A percentile compares a stretch with the other conserved stretches of the same genome.
These are phyloP conservation scores for Lagorchestes hirsutus DNA, from an alignment of 2,797 vertebrate genomes.

Conservation along the genomic window DNA sequence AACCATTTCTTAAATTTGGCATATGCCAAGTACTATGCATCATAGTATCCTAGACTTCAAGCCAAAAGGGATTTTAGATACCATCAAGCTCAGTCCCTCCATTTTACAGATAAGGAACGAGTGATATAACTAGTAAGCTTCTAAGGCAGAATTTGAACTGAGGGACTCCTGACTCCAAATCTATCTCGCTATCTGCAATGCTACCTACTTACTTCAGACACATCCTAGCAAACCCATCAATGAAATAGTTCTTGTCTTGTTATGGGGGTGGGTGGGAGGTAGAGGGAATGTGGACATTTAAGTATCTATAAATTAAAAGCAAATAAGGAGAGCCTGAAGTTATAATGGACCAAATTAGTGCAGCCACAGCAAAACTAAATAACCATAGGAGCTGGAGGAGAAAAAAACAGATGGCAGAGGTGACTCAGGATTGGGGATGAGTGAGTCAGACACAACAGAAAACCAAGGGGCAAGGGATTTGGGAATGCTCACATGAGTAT, in stretches of 20 bases:
- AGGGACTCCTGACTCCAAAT: background rate
- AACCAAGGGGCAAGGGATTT: background rate
- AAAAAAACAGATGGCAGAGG: background rate
- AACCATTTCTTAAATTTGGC: background rate
- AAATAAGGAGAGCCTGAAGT: background rate
- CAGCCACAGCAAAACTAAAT: background rate
- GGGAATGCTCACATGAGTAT: background rate
- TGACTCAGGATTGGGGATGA: background rate
- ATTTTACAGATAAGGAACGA: background rate
- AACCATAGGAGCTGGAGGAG: background rate
- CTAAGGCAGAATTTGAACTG: background rate
- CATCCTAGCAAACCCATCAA: background rate
- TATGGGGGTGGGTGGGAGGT: background rate
- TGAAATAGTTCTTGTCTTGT: background rate
- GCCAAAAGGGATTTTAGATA: background rate
- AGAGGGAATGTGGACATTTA: background rate
- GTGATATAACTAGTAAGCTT: background rate
- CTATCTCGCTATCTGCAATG: background rate
- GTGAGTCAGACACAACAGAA: background rate
- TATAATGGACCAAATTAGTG: background rate
- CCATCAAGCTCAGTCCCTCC: background rate
- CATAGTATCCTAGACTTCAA: background rate
- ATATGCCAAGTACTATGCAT: background rate
- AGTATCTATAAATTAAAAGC: background rate
- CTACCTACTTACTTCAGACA: background rate